Evolutionary conservation across 35 echinoderm and acorn worm genomes (phyloP).

Genomic region (Heliocidaris tuberculata): DNA sequence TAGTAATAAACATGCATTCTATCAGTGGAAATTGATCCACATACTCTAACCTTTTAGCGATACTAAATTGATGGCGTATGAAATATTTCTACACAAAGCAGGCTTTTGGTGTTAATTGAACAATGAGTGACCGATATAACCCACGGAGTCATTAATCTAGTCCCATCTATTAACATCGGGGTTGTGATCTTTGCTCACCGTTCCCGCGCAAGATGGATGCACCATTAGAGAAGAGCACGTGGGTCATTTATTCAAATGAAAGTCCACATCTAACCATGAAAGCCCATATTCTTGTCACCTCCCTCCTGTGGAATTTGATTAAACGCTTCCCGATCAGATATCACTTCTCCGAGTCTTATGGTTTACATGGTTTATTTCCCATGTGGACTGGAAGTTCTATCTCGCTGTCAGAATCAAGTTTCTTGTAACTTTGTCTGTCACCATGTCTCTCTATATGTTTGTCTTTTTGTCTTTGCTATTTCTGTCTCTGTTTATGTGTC

Average conservation of each 20-base stretch:
- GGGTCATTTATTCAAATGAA: not conserved
- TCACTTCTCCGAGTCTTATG: too few species aligned
- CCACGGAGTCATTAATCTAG: not conserved
- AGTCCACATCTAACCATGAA: not conserved
- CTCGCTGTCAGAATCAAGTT: too few species aligned
- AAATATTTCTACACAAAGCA: not conserved
- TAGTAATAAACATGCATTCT: not conserved
- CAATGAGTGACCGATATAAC: not conserved
- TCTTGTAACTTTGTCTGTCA: not conserved
- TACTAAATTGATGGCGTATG: not conserved
- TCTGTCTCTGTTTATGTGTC: not conserved
- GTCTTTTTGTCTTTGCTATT: not conserved
- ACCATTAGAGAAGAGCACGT: not conserved
- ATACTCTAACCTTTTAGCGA: not conserved
- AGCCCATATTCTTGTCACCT: not conserved
- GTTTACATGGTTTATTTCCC: not conserved
- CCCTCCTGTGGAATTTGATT: not conserved
- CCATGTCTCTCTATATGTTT: not conserved
- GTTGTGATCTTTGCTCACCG: not conserved
- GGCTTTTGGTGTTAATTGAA: not conserved
- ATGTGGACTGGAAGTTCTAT: not conserved
- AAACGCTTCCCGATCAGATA: not conserved
- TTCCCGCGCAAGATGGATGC: not conserved
- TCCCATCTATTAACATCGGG: not conserved
- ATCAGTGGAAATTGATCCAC: not conserved